phyloP scores from a whole-genome alignment of 1,140 invertebrate genomes.

The Sycophaga agraensis region DNA sequence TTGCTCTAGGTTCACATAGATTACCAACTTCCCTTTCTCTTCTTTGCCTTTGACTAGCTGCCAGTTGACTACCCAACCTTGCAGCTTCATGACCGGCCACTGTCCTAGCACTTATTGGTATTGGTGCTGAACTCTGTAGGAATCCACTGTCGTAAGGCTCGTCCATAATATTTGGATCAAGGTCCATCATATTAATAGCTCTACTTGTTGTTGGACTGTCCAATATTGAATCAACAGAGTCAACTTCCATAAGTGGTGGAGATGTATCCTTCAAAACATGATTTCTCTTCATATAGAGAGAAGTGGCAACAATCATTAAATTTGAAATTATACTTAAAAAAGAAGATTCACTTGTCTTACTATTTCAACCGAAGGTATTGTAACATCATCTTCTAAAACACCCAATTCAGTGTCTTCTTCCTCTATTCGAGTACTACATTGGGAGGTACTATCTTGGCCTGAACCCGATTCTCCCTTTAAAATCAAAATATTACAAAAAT shows the following conservation, averaged over 20 bases:
- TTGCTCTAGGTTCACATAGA: slow-evolving; percentile 60
- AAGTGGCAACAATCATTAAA: slow-evolving; percentile 1
- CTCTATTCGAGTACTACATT: slow-evolving; percentile 66
- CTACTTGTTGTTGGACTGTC: slow-evolving; percentile 52
- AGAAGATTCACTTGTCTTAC: slow-evolving; percentile 31
- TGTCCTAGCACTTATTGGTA: slow-evolving; percentile 65
- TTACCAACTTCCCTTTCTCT: slow-evolving; percentile 50
- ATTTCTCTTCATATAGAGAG: slow-evolving; percentile 19
- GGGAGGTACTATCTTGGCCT: slow-evolving; percentile 47
- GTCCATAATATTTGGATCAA: slow-evolving; percentile 55
- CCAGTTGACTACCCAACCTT: slow-evolving; percentile 69
- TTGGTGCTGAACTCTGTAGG: slow-evolving; percentile 54
- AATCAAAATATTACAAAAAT: not conserved
- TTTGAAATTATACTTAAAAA: slow-evolving; percentile 16
- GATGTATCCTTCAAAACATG: slow-evolving; percentile 40
- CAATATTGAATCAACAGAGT: slow-evolving; percentile 38
- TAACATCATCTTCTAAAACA: slow-evolving; percentile 45
- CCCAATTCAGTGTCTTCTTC: slow-evolving; percentile 58
- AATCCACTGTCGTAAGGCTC: slow-evolving; percentile 56
- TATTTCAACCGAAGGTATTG: slow-evolving; percentile 33
- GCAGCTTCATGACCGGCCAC: slow-evolving; percentile 78
- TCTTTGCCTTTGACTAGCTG: slow-evolving; percentile 60
- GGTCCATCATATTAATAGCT: slow-evolving; percentile 56
- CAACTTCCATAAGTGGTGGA: slow-evolving; percentile 37
- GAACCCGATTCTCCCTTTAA: slow-evolving; percentile 45